Conservation (phyloP, 1,140 invertebrate species). For the Drosophila rufa region DNA sequence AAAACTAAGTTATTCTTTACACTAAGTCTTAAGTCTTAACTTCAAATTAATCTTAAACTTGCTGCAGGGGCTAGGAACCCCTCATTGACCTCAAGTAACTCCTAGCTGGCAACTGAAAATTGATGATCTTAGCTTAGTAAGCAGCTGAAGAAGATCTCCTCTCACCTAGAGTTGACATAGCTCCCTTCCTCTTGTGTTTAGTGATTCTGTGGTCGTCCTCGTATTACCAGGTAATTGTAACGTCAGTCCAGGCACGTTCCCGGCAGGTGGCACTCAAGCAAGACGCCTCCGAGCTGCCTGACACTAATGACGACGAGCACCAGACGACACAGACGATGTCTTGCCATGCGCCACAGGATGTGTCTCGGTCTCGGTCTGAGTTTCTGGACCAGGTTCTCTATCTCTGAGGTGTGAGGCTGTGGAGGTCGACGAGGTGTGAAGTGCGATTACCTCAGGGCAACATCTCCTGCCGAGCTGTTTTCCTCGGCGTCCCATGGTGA, state of each 20-base stretch:
- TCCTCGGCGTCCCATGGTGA: constrained; percentile 51
- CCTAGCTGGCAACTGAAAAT: background rate
- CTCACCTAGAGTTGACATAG: constrained; percentile 35
- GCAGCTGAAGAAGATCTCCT: constrained; percentile 24
- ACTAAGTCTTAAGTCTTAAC: background rate
- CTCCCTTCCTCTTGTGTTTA: constrained; percentile 51
- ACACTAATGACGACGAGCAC: constrained; percentile 72
- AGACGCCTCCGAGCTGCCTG: constrained; percentile 59
- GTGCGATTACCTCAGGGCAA: constrained; percentile 50
- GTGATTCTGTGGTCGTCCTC: constrained; percentile 70
- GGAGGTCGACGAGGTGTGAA: constrained; percentile 30
- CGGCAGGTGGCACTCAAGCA: constrained; percentile 70
- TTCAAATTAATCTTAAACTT: background rate
- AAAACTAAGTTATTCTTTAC: no score
- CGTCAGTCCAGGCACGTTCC: constrained; percentile 53
- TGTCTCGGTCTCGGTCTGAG: constrained; percentile 44
- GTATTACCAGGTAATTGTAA: constrained; percentile 77
- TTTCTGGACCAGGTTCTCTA: constrained; percentile 41
- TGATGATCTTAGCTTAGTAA: constrained; percentile 5
- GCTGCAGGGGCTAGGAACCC: constrained; percentile 2
- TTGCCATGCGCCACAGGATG: constrained; percentile 82
- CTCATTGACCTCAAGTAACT: constrained; percentile 11
- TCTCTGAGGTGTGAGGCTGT: constrained; percentile 32
- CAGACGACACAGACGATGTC: constrained; percentile 40
- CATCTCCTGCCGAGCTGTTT: constrained; percentile 61